Evolutionary conservation across 2,113 vertebrate species (phyloP).

Genomic region (Mungos mungo): DNA sequence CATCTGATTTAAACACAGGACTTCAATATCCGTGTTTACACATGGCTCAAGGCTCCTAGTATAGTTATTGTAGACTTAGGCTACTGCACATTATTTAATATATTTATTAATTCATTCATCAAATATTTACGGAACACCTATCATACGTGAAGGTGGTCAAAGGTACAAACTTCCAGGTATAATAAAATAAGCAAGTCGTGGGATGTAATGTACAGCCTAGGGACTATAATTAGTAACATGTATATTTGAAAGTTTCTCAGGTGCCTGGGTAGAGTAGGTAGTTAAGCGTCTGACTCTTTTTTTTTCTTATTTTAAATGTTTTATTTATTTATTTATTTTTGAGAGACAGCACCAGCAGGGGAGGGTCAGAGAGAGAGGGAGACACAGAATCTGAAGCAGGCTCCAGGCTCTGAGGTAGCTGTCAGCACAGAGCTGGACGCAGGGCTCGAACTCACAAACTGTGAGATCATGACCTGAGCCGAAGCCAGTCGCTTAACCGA

Average conservation of each 20-base stretch:
- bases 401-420: too few species aligned
- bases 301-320: too few species aligned
- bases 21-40: not conserved
- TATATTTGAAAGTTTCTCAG: not conserved
- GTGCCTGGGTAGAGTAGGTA: too few species aligned
- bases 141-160: not conserved
- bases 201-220: not conserved
- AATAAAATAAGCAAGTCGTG: not conserved
- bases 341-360: too few species aligned
- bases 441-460: too few species aligned
- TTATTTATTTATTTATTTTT: too few species aligned
- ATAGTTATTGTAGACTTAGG: not conserved
- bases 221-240: not conserved
- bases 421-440: too few species aligned
- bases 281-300: too few species aligned
- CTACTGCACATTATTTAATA: not conserved
- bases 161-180: not conserved
- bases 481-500: too few species aligned
- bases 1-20: constrained; percentile 39
- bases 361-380: too few species aligned
- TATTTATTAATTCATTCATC: constrained; percentile 27
- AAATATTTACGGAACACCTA: constrained; percentile 15
- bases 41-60: not conserved
- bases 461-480: too few species aligned
- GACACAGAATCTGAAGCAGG: too few species aligned